Base-by-base conservation (phyloP, 2,888 invertebrate genomes). In the Noctuana brunneofusca region DNA sequence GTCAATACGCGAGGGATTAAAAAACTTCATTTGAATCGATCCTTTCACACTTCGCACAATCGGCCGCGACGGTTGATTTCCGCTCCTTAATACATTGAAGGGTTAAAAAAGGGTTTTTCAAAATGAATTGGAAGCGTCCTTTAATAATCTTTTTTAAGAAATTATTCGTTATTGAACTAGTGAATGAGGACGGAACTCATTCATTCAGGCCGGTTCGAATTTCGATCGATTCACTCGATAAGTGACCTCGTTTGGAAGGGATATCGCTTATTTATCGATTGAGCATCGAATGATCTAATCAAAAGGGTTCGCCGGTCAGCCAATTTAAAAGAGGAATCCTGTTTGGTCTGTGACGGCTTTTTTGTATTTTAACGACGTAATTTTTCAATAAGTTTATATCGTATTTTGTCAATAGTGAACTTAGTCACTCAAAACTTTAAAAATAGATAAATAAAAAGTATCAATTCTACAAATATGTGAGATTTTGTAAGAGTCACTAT, bases 181-280 rank as follows among this genome's bases (percentile, higher is more conserved):
- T 69, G 69, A 67, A 68, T 70, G 69, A 32, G 65, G 63, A 71
- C 82, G 84, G 82, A 84, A 83, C 83, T 82, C 78, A 79, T 88
- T 88, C 87, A 81, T 86, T 84, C 83, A 87, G 76, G 84, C 68
- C 85, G 85, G 83, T 84, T 88, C 83, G 75, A 84, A 86, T 87
- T 88, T 86, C 83, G 88, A 89, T 87, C 87, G 88, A 87, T 87
- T 89, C 79, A 90, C 88, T 89, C 83, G 87, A 84, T 90, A 90
- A 90, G 89, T 90, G 88, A 90, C 89, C 88, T 88, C 78, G 81
- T 89, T 89, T 82, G 75, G 69, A 81, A 86, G 83, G 82, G 83
- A 90, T 89, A 89, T 86, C 76, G 87, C 91, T 89, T 80, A 87
- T 89, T 89, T 81, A 89, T 89, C 79, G 87, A 89, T 86, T 74